phyloP scores from a whole-genome alignment of 2,113 vertebrate species.

The Chloebia gouldiae region DNA sequence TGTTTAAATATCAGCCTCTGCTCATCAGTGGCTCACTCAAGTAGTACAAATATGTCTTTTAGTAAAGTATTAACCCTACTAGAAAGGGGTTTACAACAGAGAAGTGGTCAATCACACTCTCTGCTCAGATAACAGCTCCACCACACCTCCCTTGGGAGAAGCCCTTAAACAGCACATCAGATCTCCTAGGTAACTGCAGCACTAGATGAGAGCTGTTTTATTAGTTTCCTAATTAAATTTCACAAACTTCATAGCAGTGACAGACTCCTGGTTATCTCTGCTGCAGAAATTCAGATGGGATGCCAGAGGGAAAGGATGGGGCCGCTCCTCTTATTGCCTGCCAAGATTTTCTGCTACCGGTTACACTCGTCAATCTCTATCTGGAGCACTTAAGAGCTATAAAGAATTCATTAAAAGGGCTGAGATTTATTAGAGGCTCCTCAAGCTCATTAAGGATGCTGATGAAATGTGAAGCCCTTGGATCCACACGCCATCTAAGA shows the following conservation, averaged over 20 bases:
- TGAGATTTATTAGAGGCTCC: slow-evolving; percentile 67
- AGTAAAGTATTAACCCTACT: not conserved
- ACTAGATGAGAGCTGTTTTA: slow-evolving; percentile 1
- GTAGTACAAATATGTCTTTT: not conserved
- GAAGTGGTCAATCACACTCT: not conserved
- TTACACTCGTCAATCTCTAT: slow-evolving; percentile 69
- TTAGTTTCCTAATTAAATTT: slow-evolving; percentile 61
- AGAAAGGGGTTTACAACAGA: not conserved
- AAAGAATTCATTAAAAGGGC: slow-evolving; percentile 75
- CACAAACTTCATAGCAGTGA: slow-evolving; percentile 23
- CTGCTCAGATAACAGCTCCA: not conserved
- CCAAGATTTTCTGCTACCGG: slow-evolving; percentile 72
- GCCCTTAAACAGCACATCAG: not conserved
- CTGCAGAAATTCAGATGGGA: slow-evolving; percentile 36
- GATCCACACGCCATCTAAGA: not conserved
- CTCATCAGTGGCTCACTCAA: not conserved
- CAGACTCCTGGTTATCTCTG: slow-evolving; percentile 43
- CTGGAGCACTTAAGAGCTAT: slow-evolving; percentile 71
- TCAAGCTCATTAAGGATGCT: slow-evolving; percentile 38
- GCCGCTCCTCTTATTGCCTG: slow-evolving; percentile 64
- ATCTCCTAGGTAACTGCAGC: slow-evolving; percentile 21
- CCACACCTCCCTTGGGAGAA: not conserved
- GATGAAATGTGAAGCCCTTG: slow-evolving; percentile 35
- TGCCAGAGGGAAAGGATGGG: slow-evolving; percentile 69
- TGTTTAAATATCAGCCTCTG: not conserved